These are phyloP conservation scores for Amphilophus citrinellus DNA, from an alignment of 2,113 vertebrate species.

Conservation along the genomic window DNA sequence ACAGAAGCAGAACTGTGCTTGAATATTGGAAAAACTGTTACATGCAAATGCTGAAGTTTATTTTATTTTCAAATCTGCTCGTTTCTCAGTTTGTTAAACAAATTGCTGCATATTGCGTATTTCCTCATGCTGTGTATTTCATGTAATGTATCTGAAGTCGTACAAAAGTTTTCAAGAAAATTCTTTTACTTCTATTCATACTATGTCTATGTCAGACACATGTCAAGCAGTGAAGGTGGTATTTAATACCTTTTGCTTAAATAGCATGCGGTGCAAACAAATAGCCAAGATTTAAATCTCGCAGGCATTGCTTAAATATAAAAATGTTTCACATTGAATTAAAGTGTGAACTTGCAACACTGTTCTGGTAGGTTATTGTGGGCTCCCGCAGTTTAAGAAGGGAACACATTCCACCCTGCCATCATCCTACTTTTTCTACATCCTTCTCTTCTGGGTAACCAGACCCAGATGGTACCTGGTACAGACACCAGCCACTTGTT, in stretches of 20 bases:
- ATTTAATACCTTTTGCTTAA: background rate
- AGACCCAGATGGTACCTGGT: conserved; percentile 81
- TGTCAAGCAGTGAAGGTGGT: background rate
- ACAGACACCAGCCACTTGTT: conserved; percentile 68
- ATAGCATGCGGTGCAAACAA: background rate
- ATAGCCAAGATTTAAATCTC: conserved; percentile 13
- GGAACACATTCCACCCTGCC: conserved; percentile 39
- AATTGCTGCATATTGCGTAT: background rate
- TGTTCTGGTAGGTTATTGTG: conserved; percentile 2
- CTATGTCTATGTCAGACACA: background rate
- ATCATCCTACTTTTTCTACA: conserved; percentile 31
- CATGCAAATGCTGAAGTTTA: background rate
- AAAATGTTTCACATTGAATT: background rate
- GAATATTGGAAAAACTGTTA: background rate
- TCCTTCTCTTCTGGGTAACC: conserved; percentile 67
- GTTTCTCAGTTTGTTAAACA: background rate
- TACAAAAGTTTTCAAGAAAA: background rate
- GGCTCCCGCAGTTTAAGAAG: conserved; percentile 21
- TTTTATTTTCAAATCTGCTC: background rate
- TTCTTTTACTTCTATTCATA: background rate
- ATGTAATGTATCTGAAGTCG: background rate
- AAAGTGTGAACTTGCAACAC: background rate
- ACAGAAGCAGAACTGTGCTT: background rate
- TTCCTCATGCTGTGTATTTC: background rate
- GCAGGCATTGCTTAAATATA: conserved; percentile 11